Percentiles rank a stretch among this genome's conserved stretches.
These are phyloP conservation scores for Coilia nasus DNA, from an alignment of 2,797 vertebrate genomes.

Conservation along the genomic window DNA sequence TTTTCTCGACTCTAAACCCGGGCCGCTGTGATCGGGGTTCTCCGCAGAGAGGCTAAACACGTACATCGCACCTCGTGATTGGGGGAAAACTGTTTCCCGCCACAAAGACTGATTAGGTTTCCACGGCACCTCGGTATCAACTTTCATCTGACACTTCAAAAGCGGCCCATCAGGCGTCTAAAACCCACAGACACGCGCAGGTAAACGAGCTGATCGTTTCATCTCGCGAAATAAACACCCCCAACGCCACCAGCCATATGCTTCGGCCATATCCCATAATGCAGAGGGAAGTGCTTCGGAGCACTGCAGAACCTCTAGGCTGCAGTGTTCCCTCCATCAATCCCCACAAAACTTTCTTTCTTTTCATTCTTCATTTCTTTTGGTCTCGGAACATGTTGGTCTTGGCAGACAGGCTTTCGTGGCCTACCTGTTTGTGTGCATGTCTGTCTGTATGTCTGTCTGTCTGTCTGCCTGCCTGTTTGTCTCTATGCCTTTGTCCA, in stretches of 20 bases:
- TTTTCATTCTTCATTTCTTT: not conserved
- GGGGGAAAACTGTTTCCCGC: not conserved
- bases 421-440: not conserved
- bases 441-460: too few species aligned
- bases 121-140: not conserved
- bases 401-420: not conserved
- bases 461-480: too few species aligned
- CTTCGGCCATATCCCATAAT: not conserved
- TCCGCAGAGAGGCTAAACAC: not conserved
- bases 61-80: not conserved
- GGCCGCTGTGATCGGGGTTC: not conserved
- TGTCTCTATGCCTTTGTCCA: not conserved
- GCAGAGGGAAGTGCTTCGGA: not conserved
- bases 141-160: slow-evolving; percentile 22
- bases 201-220: not conserved
- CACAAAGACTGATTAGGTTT: slow-evolving; percentile 13
- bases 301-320: not conserved
- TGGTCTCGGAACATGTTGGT: slow-evolving; percentile 4
- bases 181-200: slow-evolving; percentile 11
- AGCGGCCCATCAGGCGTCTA: slow-evolving; percentile 12
- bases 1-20: not conserved
- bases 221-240: not conserved
- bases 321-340: not conserved
- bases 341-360: not conserved
- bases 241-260: not conserved